Evolutionary conservation across 1,140 invertebrate species (phyloP), one percentile per base, ranked within the genome.

Genomic region (Eumaeus atala): DNA sequence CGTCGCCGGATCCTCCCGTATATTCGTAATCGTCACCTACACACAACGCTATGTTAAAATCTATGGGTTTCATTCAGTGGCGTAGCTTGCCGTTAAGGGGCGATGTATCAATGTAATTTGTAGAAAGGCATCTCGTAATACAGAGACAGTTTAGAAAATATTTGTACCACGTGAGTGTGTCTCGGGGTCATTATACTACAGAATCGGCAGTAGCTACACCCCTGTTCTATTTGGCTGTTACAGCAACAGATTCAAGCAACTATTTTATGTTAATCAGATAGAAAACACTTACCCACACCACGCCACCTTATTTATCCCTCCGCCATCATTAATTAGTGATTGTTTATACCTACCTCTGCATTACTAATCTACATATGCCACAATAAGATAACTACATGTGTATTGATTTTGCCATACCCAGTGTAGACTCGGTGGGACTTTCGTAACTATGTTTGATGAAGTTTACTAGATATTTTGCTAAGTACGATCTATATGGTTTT

Each of bases 1-100:
- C 83, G 40, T 87, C 85, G 47, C 85, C 85, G 6, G 84, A 86
- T 1, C 74, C 84, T 34, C 84, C 85, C 34, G 81, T 77, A 63
- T 80, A 84, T 60, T 86, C 82, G 68, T 87, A 84, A 61, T 87
- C 85, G 54, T 87, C 83, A 70, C 83, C 83, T 87, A 65, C 47
- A 48, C 61, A 47, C 54, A 67, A 59, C 60, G 42, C 50, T 50
- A 42, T 17, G 37, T 75, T 62, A 72, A 54, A 52, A 49, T 9
- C 9, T 6, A 18, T 33, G 8, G 12, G 5, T 51, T 28, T 28
- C 2, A 28, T 28, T 28, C 21, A 28, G 21, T 28, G 21, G 21
- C 21, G 21, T 28, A 28, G 21, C 21, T 28, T 28, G 21, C 21
- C 21, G 6, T 28, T 28, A 28, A 28, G 21, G 21, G 21, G 6